phyloP scores from a whole-genome alignment of 2,888 invertebrate species.

The Hirtodrosophila cameraria region DNA sequence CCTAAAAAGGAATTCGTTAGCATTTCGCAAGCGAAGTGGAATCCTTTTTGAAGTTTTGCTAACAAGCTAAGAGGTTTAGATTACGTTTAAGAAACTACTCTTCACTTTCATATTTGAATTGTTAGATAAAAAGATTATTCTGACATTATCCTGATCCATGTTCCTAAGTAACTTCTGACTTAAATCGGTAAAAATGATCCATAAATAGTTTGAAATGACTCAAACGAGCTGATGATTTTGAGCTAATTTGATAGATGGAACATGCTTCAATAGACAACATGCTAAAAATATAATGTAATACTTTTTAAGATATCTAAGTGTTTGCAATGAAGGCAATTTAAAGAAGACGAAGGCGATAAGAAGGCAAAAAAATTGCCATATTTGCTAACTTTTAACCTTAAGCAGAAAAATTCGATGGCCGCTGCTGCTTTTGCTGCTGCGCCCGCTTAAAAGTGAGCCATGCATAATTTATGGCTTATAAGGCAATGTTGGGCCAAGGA shows the following conservation, averaged over 20 bases:
- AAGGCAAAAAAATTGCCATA: constrained; percentile 17
- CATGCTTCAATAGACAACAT: background rate
- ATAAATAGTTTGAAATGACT: no score
- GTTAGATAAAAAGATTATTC: no score
- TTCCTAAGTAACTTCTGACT: no score
- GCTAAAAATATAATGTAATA: background rate
- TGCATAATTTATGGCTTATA: constrained; percentile 78
- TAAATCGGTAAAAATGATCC: no score
- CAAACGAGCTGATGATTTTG: background rate
- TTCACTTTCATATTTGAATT: no score
- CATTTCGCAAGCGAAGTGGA: no score
- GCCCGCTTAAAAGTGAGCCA: constrained; percentile 70
- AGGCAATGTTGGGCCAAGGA: constrained; percentile 27
- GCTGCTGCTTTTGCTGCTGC: constrained; percentile 13
- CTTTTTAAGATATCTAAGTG: constrained; percentile 2
- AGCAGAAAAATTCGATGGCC: constrained; percentile 12
- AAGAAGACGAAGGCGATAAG: background rate
- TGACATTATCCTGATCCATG: no score
- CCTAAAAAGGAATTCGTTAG: background rate
- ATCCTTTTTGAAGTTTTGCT: background rate
- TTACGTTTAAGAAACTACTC: no score
- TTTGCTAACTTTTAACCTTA: constrained; percentile 34
- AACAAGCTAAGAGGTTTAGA: background rate
- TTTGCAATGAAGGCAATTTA: background rate
- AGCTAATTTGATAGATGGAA: background rate